Evolutionary conservation across 2,797 vertebrate species (phyloP).

Genomic region (Adrianichthys oophorus): DNA sequence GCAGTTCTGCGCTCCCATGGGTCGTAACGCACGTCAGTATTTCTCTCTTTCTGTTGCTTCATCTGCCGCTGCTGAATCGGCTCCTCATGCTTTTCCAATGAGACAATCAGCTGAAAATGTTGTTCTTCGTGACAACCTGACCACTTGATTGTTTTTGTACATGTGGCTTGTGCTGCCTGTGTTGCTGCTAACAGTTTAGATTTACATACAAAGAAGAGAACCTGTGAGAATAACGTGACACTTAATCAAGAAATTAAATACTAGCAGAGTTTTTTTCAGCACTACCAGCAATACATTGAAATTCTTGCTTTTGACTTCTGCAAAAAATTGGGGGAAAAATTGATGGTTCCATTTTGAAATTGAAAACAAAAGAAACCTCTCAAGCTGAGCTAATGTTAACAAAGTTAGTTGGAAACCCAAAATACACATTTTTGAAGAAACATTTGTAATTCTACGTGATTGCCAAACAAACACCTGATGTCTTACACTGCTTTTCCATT

Average conservation of each 20-base stretch:
- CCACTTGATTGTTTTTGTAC: constrained; percentile 24
- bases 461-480: too few relatives aligned
- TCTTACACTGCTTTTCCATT: too few relatives aligned
- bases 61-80: constrained; percentile 48
- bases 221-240: too few relatives aligned
- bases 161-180: constrained; percentile 21
- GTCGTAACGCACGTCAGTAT: constrained; percentile 24
- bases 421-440: too few relatives aligned
- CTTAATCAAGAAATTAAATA: too few relatives aligned
- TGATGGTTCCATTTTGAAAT: too few relatives aligned
- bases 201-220: not conserved
- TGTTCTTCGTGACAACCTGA: constrained; percentile 40
- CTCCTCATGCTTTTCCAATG: constrained; percentile 29
- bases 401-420: not conserved
- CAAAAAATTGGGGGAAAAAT: too few relatives aligned
- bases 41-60: constrained; percentile 23
- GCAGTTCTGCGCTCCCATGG: constrained; percentile 41
- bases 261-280: too few relatives aligned
- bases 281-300: too few relatives aligned
- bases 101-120: constrained; percentile 25
- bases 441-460: too few relatives aligned
- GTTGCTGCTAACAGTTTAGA: constrained; percentile 25
- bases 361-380: not conserved
- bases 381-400: not conserved
- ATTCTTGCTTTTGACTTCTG: too few relatives aligned